Base-by-base conservation (phyloP, 2,113 vertebrate genomes). In the Gobio gobio region DNA sequence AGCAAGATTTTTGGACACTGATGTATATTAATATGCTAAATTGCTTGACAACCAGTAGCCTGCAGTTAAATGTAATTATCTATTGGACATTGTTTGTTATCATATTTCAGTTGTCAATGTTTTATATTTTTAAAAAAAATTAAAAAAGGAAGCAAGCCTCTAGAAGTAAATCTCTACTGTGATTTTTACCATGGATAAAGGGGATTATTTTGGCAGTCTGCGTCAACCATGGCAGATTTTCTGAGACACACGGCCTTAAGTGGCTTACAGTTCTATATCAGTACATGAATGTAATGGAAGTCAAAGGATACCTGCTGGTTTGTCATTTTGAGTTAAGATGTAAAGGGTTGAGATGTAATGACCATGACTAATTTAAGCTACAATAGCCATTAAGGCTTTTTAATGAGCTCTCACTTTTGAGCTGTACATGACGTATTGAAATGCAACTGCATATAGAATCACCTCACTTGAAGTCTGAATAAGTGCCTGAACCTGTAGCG, bases 141-240 rank as follows among this genome's bases (percentile, higher is more conserved):
- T 20, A 68, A 68, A 68, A 40, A 4, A 40, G 3, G 36, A 40
- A 4, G 36, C 5, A 40, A 20, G 29, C 64, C 63, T 8, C 26
- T 29, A 24, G 26, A 33, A 64, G 5, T 14, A 13, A 16, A 33
- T 33, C 13, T 7, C 29, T 9, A 1, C 29, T 66, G 6, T 18
- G 63, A 18, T 14, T 33, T 66, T 68, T 10, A 10, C 29, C 18
- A 68, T 68, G 33, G 33, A 36, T 68, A 68, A 68, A 18, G 29
- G 29, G 1, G 64, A 68, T 68, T 68, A 68, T 68, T 68, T 68
- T 20, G 16, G 64, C 64, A 68, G 29, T 68, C 63, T 63, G 59
- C 1, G 4, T 29, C 61, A 36, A 66, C 29, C 64, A 66, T 66
- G 45, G 43, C n/a, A 49, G 3, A 26, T 40, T 58, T 36, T 54